Percentiles rank a stretch among this genome's conserved stretches.
These are phyloP conservation scores for Lapara coniferarum DNA, from an alignment of 2,888 invertebrate species.

Conservation along the genomic window DNA sequence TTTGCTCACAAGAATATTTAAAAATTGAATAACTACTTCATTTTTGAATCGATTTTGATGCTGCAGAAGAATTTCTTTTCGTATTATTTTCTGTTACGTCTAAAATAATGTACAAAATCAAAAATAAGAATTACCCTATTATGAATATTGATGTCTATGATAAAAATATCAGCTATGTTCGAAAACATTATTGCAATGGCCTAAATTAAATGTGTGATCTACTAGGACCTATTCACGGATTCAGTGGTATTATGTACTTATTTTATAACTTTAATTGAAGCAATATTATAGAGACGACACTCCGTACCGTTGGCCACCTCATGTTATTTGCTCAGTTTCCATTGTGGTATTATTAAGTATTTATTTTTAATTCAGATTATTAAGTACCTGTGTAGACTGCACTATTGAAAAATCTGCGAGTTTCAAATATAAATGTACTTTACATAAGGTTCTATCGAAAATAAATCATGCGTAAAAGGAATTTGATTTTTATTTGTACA, in stretches of 20 bases:
- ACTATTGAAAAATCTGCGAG: constrained; percentile 22
- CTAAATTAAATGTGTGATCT: constrained; percentile 11
- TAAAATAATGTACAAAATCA: no score
- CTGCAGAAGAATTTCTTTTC: no score
- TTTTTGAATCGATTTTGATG: no score
- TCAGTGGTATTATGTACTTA: constrained; percentile 20
- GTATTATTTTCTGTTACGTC: no score
- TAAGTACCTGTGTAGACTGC: constrained; percentile 20
- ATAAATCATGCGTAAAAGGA: constrained; percentile 24
- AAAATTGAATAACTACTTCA: no score
- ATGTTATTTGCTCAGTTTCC: constrained; percentile 12
- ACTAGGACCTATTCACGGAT: neutral
- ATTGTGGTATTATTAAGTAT: constrained; percentile 17
- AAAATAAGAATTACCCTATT: no score
- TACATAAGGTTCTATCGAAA: constrained; percentile 24
- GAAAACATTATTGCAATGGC: neutral
- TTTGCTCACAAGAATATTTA: no score
- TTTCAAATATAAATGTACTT: constrained; percentile 27
- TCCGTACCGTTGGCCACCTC: neutral
- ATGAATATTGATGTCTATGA: neutral
- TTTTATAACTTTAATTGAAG: constrained; percentile 13
- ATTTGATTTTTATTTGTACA: neutral
- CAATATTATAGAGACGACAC: constrained; percentile 3
- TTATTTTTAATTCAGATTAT: constrained; percentile 21
- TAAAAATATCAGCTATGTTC: neutral